These are phyloP conservation scores for Odontocolon sp. DNA, from an alignment of 2,888 invertebrate genomes.

Conservation along the genomic window DNA sequence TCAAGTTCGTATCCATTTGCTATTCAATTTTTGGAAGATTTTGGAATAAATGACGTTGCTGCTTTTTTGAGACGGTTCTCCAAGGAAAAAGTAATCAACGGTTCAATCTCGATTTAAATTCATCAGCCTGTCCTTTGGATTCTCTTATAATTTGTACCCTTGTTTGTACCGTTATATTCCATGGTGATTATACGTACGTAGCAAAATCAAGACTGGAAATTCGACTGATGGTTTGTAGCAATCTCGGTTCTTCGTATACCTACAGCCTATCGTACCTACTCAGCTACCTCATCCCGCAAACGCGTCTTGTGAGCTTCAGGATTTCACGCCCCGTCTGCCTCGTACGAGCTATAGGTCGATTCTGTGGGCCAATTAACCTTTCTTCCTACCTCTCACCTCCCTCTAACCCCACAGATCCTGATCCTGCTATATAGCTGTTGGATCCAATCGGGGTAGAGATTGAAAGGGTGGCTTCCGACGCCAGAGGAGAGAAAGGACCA, in stretches of 20 bases:
- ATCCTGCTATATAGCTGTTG: slow-evolving; percentile 43
- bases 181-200: background rate
- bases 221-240: background rate
- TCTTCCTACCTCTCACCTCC: slow-evolving; percentile 41
- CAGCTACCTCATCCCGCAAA: background rate
- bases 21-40: too few relatives aligned
- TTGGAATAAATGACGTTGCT: too few relatives aligned
- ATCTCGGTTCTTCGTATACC: background rate
- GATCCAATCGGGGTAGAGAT: slow-evolving; percentile 62
- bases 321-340: slow-evolving; percentile 15
- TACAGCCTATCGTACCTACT: background rate
- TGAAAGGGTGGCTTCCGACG: slow-evolving; percentile 68
- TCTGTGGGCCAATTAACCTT: slow-evolving; percentile 73
- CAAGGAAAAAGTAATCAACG: too few relatives aligned
- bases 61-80: too few relatives aligned
- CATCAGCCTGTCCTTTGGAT: too few relatives aligned
- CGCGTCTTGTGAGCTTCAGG: background rate
- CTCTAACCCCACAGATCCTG: slow-evolving; percentile 23
- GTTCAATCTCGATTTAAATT: too few relatives aligned
- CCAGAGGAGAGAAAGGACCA: slow-evolving; percentile 46
- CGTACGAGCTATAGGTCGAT: slow-evolving; percentile 25
- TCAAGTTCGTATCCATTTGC: too few relatives aligned
- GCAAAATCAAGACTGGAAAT: background rate
- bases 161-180: too few relatives aligned
- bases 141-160: too few relatives aligned